Conservation (phyloP, 2,113 vertebrate genomes). For the Rutilus rutilus region DNA sequence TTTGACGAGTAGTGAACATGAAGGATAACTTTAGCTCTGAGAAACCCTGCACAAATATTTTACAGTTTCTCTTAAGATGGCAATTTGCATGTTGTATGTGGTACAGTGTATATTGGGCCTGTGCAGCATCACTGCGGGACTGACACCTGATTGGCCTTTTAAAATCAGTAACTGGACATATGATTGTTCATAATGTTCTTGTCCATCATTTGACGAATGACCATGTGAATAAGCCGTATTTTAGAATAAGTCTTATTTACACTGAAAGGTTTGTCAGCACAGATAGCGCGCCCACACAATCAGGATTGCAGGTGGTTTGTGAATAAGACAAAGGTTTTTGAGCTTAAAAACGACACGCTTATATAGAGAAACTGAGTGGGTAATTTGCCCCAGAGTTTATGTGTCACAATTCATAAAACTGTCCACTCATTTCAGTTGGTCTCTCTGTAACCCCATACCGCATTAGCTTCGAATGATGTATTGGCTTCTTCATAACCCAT, state of each 20-base stretch:
- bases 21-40: not conserved
- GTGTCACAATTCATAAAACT: conserved; percentile 14
- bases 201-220: not conserved
- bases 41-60: not conserved
- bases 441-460: conserved; percentile 3
- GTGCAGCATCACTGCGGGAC: no score
- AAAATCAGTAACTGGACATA: not conserved
- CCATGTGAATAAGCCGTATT: not conserved
- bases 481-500: conserved; percentile 15
- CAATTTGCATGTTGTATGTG: no score
- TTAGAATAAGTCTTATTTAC: not conserved
- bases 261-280: not conserved
- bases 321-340: conserved; percentile 1
- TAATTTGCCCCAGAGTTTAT: conserved; percentile 23
- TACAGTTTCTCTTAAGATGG: not conserved
- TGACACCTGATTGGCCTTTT: no score
- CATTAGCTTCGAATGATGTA: conserved; percentile 13
- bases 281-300: not conserved
- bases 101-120: no score
- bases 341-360: not conserved
- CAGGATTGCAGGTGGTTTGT: not conserved
- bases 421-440: conserved; percentile 18
- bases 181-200: not conserved
- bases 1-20: not conserved
- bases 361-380: conserved; percentile 13